Evolutionary conservation across 2,888 invertebrate species (phyloP), one percentile per base, ranked within the genome.

Genomic region (Cheilosia urbana): DNA sequence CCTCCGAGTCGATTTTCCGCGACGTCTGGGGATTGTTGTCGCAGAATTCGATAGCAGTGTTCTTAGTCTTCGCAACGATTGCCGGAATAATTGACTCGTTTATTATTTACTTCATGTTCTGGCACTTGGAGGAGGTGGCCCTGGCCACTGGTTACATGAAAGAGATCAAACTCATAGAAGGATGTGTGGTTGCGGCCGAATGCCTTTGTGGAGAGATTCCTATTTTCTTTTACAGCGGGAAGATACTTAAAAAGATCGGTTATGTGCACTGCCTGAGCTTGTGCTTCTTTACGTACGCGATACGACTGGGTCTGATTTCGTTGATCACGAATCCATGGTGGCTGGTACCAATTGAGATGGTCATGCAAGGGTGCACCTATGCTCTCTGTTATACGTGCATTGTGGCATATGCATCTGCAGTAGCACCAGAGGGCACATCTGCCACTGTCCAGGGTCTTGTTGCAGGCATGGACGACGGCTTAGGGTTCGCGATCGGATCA

Each of bases 391-490:
- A 97, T 90, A 95, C 96, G 0, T 95, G 96, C 0, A 96, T 97
- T 83, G 97, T 97, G 19, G 94, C 94, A 0, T 95, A 95, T 88
- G 95, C 95, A 2, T 94, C 95, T 0, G 93, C 93, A 1, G 94
- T 95, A 4, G 94, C 95, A 0, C 95, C 95, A 0, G 94, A 94
- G 0, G 96, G 97, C 0, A 95, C 96, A 76, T 96, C 96, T 4
- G 97, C 97, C 7, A 97, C 97, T 0, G 95, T 97, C 77, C 97
- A 97, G 90, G 97, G 97, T 0, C 94, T 97, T 34, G 96, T 96
- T 45, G 96, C 97, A 0, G 97, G 97, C n/a, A 95, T 97, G 95
- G 97, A 97, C 90, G 97, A 97, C 89, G 97, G 97, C 0, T 93
- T 97, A 34, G 96, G 96, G 15, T 96, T 95, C 89, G 95, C 96